Conservation (phyloP, 2,888 invertebrate species). For the Yponomeuta plumbellus region DNA sequence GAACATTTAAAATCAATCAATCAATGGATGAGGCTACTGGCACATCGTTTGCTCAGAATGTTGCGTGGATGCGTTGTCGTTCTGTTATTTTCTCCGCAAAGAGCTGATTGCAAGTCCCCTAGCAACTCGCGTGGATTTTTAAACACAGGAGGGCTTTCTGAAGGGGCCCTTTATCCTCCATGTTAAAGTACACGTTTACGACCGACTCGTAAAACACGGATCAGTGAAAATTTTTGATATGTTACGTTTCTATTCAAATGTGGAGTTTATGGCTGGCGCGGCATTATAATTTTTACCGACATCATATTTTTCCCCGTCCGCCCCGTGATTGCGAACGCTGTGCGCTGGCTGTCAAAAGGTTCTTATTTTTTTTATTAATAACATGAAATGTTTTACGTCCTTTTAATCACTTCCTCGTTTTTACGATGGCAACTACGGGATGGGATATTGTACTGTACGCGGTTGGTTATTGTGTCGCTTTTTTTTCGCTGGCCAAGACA, state of each 20-base stretch:
- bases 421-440: conserved; percentile 28
- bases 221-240: conserved; percentile 77
- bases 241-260: conserved; percentile 76
- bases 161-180: conserved; percentile 59
- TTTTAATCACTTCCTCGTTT: conserved; percentile 72
- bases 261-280: conserved; percentile 59
- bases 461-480: not conserved
- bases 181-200: conserved; percentile 72
- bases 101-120: conserved; percentile 17
- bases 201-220: conserved; percentile 74
- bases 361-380: conserved; percentile 32
- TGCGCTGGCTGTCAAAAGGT: conserved; percentile 63
- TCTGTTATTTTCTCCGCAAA: not conserved
- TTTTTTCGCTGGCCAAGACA: not conserved
- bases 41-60: no score
- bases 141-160: conserved; percentile 35
- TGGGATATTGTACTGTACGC: not conserved
- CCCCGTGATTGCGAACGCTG: conserved; percentile 59
- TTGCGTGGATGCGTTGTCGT: not conserved
- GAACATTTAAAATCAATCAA: no score
- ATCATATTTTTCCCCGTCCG: conserved; percentile 62
- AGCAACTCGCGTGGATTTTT: conserved; percentile 51
- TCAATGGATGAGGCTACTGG: no score
- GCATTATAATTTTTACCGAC: conserved; percentile 72
- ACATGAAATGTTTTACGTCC: conserved; percentile 58